These are phyloP conservation scores for Antitype chi DNA, from an alignment of 2,888 invertebrate species.

Conservation along the genomic window DNA sequence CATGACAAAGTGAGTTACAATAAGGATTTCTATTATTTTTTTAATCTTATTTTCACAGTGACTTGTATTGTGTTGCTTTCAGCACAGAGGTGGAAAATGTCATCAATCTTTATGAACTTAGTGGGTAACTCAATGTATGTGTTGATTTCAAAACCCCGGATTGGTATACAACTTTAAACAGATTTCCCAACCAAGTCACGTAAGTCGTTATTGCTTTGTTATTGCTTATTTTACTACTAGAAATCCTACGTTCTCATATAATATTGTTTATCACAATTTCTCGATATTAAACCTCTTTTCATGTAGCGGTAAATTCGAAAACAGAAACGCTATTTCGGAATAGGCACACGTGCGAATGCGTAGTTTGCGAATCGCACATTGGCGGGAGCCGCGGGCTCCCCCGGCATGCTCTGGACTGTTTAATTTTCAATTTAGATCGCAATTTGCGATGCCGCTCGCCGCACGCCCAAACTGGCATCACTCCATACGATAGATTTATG, in stretches of 20 bases:
- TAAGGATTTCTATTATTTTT: slow-evolving; percentile 1
- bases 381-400: slow-evolving; percentile 54
- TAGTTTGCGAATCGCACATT: slow-evolving; percentile 53
- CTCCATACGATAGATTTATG: slow-evolving; percentile 88
- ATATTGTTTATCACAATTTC: slow-evolving; percentile 50
- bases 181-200: slow-evolving; percentile 47
- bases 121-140: slow-evolving; percentile 4
- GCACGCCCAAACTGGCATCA: slow-evolving; percentile 89
- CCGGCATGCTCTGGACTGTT: slow-evolving; percentile 79
- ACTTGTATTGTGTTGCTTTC: neutral
- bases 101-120: neutral
- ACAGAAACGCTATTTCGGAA: slow-evolving; percentile 47
- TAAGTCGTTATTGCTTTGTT: slow-evolving; percentile 41
- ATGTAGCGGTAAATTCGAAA: slow-evolving; percentile 45
- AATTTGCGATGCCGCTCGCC: slow-evolving; percentile 89
- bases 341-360: slow-evolving; percentile 52
- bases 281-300: slow-evolving; percentile 58
- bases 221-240: slow-evolving; percentile 50
- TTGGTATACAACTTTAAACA: slow-evolving; percentile 18
- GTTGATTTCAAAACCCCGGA: slow-evolving; percentile 16
- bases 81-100: neutral
- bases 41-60: neutral
- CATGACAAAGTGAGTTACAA: neutral
- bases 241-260: slow-evolving; percentile 37
- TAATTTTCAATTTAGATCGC: slow-evolving; percentile 91